Evolutionary conservation across 2,113 vertebrate species (phyloP).

Genomic region (Oreotrochilus melanogaster): DNA sequence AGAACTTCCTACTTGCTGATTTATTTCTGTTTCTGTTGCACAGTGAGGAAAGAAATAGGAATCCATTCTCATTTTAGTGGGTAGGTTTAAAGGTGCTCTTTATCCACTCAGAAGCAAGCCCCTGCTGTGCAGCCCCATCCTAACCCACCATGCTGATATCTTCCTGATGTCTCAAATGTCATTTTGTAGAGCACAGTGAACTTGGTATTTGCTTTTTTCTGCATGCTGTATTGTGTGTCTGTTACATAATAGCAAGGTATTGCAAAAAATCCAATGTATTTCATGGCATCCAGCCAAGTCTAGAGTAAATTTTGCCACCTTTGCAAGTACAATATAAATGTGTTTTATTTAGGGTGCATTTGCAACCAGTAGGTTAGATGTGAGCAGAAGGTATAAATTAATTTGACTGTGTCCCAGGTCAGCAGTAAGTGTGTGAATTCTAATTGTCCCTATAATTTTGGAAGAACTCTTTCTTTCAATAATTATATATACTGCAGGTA

Average conservation of each 20-base stretch:
- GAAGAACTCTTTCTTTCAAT: not conserved
- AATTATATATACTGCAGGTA: not conserved
- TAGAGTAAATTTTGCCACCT: not conserved
- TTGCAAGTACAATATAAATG: not conserved
- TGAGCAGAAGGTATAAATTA: not conserved
- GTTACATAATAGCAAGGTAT: not conserved
- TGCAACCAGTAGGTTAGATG: not conserved
- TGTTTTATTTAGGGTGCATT: not conserved
- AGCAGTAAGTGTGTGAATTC: not conserved
- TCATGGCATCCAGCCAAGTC: not conserved
- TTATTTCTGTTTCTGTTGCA: not conserved
- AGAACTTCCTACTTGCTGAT: not conserved
- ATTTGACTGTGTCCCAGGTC: not conserved
- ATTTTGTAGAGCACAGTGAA: not conserved
- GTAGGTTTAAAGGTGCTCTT: not conserved
- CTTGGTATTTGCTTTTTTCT: not conserved
- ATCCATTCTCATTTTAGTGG: not conserved
- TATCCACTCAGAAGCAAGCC: not conserved
- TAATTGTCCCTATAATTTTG: not conserved
- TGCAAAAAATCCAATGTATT: not conserved
- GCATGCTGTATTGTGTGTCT: not conserved
- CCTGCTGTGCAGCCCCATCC: not conserved
- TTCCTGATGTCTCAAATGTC: not conserved
- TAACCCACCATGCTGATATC: not conserved
- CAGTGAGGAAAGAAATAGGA: not conserved